phyloP scores from a whole-genome alignment of 2,888 invertebrate species.

The Drosophila kuntzei region DNA sequence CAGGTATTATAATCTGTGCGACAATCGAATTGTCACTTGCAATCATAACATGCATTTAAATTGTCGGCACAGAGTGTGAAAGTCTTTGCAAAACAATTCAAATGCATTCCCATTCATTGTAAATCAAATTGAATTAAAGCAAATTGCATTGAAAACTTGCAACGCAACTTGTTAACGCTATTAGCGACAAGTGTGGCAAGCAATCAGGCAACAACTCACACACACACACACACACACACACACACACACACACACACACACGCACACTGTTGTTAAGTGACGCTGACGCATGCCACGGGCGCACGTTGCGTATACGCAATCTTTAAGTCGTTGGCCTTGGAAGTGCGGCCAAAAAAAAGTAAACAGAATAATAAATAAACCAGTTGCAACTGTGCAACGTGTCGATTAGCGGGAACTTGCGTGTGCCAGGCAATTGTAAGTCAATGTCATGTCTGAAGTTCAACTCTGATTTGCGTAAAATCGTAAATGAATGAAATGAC shows the following conservation, averaged over 20 bases:
- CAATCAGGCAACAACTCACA: conserved; percentile 34
- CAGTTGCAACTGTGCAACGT: conserved; percentile 64
- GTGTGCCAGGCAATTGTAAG: conserved; percentile 54
- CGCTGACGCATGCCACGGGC: conserved; percentile 51
- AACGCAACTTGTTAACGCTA: conserved; percentile 61
- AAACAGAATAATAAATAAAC: conserved; percentile 39
- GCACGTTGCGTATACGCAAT: conserved; percentile 73
- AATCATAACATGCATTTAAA: conserved; percentile 43
- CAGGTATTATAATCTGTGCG: conserved; percentile 23
- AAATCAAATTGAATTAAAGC: conserved; percentile 47
- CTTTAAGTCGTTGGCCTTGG: conserved; percentile 55
- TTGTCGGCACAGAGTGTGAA: conserved; percentile 62
- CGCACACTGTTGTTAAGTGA: conserved; percentile 24
- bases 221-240: neutral
- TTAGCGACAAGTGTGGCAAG: conserved; percentile 68
- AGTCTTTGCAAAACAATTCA: conserved; percentile 50
- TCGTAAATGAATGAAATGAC: conserved; percentile 37
- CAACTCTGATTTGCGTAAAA: conserved; percentile 56
- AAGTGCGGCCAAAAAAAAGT: conserved; percentile 28
- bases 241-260: neutral
- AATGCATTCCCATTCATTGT: conserved; percentile 38
- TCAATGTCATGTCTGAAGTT: conserved; percentile 69
- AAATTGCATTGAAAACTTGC: conserved; percentile 46
- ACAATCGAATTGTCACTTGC: conserved; percentile 50
- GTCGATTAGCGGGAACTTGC: conserved; percentile 58